Conservation (phyloP, 2,797 vertebrate genomes). For the Sebastiscus tertius region DNA sequence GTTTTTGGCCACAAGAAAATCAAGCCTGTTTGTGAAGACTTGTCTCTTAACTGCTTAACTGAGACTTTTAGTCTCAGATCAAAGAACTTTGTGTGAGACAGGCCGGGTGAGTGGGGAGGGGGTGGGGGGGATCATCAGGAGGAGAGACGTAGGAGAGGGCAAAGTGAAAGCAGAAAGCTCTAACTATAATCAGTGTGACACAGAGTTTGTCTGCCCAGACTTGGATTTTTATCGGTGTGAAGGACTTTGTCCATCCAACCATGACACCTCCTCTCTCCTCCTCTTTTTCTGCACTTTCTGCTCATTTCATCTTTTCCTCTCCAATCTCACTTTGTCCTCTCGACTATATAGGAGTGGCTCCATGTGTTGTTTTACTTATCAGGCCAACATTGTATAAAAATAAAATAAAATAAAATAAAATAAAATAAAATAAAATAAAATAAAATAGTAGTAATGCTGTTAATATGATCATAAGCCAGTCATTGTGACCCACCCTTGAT, state of each 20-base stretch:
- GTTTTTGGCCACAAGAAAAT: rapidly evolving
- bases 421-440: background rate
- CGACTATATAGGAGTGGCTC: background rate
- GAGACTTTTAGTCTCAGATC: background rate
- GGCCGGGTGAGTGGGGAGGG: background rate
- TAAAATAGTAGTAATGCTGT: background rate
- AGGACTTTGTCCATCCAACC: constrained; percentile 9
- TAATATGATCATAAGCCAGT: background rate
- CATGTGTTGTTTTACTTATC: background rate
- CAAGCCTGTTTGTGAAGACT: background rate
- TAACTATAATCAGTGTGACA: background rate
- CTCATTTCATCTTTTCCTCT: background rate
- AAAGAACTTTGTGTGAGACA: background rate
- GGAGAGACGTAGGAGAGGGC: background rate
- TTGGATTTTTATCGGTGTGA: constrained; percentile 7
- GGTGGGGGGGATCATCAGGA: background rate
- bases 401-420: no score
- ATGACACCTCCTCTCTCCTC: background rate
- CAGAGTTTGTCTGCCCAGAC: background rate
- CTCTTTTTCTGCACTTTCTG: background rate
- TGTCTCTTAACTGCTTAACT: no score
- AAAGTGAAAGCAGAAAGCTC: background rate
- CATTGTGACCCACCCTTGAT: background rate
- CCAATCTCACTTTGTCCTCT: background rate
- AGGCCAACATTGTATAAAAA: no score